Base-by-base conservation (phyloP, 2,113 vertebrate genomes). In the Turnix velox region DNA sequence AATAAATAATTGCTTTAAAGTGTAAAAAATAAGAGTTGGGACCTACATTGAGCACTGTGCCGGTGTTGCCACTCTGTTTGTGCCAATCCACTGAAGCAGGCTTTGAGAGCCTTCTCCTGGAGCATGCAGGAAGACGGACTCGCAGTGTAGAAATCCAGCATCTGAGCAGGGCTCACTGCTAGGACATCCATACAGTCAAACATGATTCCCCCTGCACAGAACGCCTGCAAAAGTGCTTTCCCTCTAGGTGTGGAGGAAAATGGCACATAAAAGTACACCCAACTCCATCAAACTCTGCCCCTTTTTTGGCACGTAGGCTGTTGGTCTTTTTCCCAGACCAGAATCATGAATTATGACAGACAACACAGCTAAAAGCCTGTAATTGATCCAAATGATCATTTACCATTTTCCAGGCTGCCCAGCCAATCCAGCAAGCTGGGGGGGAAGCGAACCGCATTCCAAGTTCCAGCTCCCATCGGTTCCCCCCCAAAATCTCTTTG, bases 271-370 rank as follows among this genome's bases (percentile, higher is more conserved):
- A 98, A 98, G 98, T 98, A 97, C 97, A 97, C 97, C 98, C 97
- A 99, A 99, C 99, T 99, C 98, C 98, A 99, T 99, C 98, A 98
- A 99, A 99, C 98, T 99, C 98, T 98, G 97, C 97, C 98, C 97
- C 97, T 96, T 98, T 98, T 98, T 98, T 98, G 98, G 98, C 98
- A 98, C 98, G 97, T 96, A 96, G 96, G 96, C 97, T 98, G 97
- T 98, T 97, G 97, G 97, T 98, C 98, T 97, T 97, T 98, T 98
- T 98, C 98, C 98, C 98, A 98, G 98, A 98, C 97, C 96, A 97
- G 98, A 98, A 98, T 99, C 98, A 98, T 98, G 98, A 98, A 98
- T 98, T 98, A 98, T 98, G 98, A 98, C 97, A 97, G 98, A 98
- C 97, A 97, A 98, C 98, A 97, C 97, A 97, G 97, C 97, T 98